These are phyloP conservation scores for Platyscapa corneri DNA, from an alignment of 1,140 invertebrate species.

Conservation along the genomic window DNA sequence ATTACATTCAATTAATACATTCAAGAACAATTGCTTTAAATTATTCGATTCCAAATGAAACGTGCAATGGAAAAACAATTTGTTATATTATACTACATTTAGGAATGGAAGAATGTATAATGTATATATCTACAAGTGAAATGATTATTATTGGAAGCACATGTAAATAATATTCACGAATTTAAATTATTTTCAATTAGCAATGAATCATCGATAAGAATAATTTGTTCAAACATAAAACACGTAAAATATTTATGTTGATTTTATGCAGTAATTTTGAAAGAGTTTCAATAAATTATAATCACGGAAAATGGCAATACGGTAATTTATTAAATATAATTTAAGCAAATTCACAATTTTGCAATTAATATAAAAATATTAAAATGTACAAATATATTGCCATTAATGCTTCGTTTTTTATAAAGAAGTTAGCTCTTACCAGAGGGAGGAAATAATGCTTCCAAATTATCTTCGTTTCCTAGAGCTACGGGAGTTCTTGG, in stretches of 20 bases:
- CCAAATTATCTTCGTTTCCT: slow-evolving; percentile 66
- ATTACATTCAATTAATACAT: neutral
- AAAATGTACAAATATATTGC: no score
- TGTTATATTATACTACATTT: no score
- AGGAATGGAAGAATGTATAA: no score
- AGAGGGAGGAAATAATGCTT: slow-evolving; percentile 73
- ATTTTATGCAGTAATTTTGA: no score
- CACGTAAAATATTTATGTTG: neutral
- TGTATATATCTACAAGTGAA: neutral
- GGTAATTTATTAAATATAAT: no score
- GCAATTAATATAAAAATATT: no score
- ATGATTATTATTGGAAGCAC: neutral
- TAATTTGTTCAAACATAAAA: neutral
- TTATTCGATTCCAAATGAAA: neutral
- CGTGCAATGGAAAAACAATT: neutral
- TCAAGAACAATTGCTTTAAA: no score
- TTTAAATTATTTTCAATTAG: neutral
- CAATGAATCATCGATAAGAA: neutral
- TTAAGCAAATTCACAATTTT: no score
- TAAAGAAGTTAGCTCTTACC: slow-evolving; percentile 58
- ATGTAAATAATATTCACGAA: neutral
- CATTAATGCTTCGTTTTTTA: neutral
- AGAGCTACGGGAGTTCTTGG: slow-evolving; percentile 44
- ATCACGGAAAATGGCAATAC: no score
- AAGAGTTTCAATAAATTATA: no score